Conservation (phyloP, 2,888 invertebrate species). For the Polylopha cassiicola region DNA sequence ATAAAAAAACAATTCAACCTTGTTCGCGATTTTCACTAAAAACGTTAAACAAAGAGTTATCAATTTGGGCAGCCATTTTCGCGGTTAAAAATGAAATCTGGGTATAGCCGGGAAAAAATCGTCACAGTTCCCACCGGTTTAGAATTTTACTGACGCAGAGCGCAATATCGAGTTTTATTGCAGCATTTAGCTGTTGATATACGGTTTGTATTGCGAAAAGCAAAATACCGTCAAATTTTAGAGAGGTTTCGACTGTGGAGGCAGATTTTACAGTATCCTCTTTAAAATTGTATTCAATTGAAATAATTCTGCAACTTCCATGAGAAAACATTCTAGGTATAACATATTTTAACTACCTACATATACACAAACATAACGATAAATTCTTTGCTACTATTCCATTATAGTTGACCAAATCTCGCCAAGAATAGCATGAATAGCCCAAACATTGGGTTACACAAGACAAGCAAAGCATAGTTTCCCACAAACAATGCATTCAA, state of each 20-base stretch:
- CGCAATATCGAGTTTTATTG: conserved; percentile 4
- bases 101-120: conserved; percentile 21
- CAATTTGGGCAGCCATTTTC: conserved; percentile 38
- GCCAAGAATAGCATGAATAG: conserved; percentile 2
- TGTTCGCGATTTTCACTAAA: conserved; percentile 35
- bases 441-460: conserved; percentile 6
- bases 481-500: conserved; percentile 23
- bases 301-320: not conserved
- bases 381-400: conserved; percentile 1
- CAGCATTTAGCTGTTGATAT: not conserved
- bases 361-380: conserved; percentile 6
- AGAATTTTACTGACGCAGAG: conserved; percentile 6
- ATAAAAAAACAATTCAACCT: conserved; percentile 35
- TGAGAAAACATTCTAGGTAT: not conserved
- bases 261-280: too few relatives aligned
- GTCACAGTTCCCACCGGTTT: conserved; percentile 8
- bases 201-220: not conserved
- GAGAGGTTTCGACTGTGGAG: not conserved
- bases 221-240: not conserved
- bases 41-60: conserved; percentile 42
- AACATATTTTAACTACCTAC: not conserved
- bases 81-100: conserved; percentile 33
- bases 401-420: not conserved
- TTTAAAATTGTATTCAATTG: not conserved
- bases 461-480: conserved; percentile 17